Evolutionary conservation across 2,888 invertebrate species (phyloP), one percentile per base, ranked within the genome.

Genomic region (Xestia c-nigrum): DNA sequence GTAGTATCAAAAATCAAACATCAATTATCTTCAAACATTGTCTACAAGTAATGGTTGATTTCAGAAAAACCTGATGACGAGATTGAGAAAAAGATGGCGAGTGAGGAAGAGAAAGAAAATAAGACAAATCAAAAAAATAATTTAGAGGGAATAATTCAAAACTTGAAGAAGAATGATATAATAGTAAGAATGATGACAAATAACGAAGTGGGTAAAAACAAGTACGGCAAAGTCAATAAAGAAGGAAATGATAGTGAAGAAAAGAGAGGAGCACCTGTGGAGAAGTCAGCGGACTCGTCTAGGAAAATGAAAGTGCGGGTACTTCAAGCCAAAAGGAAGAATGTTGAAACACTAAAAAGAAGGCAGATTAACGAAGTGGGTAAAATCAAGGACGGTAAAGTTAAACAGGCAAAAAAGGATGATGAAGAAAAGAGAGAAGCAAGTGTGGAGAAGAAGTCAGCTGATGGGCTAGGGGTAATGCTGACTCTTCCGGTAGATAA

Each of bases 31-130:
- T 7, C n/a, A 64, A 50, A 57, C 6, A 64, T 64, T 43, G 50
- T 9, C 64, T 65, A 75, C 38, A 82, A 24, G 50, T 76, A 57
- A 46, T 57, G 24, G 0, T 65, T 64, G 5, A 14, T 78, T 78
- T 78, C 57, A 78, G 78, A 19, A 65, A 65, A 21, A 76, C 19
- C 38, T 65, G 50, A 43, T 9, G 38, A 3, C 21, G 46, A 73
- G 12, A 19, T 14, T 5, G n/a, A 0, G 12, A 46, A 16, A 16
- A 80, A 43, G 16, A 14, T 3, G 7, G 3, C 12, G 19, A n/a
- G 38, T 7, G 40, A 47, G 3, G 47, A 7, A 6, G 38, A 46
- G 1, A 19, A 14, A 50, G 12, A 67, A n/a, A 16, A 43, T 31
- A 31, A n/a, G 46, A 16, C 21, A n/a, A n/a, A 14, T 43, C 40